phyloP scores from a whole-genome alignment of 1,140 invertebrate genomes.

The Drosophila mauritiana region DNA sequence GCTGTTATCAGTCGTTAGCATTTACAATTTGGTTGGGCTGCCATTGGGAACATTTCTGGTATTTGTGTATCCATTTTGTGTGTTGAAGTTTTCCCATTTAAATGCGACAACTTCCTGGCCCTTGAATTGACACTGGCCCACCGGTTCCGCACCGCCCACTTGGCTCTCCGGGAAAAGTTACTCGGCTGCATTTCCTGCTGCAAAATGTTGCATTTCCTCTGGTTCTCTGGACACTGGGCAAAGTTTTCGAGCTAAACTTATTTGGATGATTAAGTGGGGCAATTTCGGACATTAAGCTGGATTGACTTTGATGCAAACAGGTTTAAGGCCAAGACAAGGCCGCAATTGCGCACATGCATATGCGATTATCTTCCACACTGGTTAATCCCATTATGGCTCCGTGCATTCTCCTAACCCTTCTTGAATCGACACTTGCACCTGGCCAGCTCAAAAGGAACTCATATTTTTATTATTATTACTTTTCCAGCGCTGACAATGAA shows the following conservation, averaged over 20 bases:
- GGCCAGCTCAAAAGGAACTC: slow-evolving; percentile 13
- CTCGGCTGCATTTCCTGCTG: slow-evolving; percentile 65
- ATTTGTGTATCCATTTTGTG: slow-evolving; percentile 48
- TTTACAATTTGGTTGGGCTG: slow-evolving; percentile 18
- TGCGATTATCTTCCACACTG: slow-evolving; percentile 54
- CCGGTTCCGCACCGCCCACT: not conserved
- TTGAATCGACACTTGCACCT: slow-evolving; percentile 9
- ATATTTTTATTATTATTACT: slow-evolving; percentile 62
- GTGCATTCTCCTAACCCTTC: slow-evolving; percentile 43
- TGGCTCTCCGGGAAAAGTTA: slow-evolving; percentile 44
- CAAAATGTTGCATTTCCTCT: slow-evolving; percentile 73
- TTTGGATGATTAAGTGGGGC: slow-evolving; percentile 63
- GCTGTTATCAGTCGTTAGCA: slow-evolving; percentile 52
- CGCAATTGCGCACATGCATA: not conserved
- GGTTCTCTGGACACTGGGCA: slow-evolving; percentile 19
- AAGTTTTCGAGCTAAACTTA: slow-evolving; percentile 51
- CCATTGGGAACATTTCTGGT: slow-evolving; percentile 24
- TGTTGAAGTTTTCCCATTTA: slow-evolving; percentile 69
- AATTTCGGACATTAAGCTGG: slow-evolving; percentile 35
- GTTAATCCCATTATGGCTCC: slow-evolving; percentile 53
- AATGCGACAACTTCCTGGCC: slow-evolving; percentile 63
- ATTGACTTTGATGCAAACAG: slow-evolving; percentile 17
- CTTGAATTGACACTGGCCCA: slow-evolving; percentile 26
- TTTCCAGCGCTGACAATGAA: slow-evolving; percentile 51
- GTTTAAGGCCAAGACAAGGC: slow-evolving; percentile 1